A percentile compares a stretch with the other conserved stretches of the same genome.
These are phyloP conservation scores for Cotesia congregata DNA, from an alignment of 2,888 invertebrate species.

Conservation along the genomic window DNA sequence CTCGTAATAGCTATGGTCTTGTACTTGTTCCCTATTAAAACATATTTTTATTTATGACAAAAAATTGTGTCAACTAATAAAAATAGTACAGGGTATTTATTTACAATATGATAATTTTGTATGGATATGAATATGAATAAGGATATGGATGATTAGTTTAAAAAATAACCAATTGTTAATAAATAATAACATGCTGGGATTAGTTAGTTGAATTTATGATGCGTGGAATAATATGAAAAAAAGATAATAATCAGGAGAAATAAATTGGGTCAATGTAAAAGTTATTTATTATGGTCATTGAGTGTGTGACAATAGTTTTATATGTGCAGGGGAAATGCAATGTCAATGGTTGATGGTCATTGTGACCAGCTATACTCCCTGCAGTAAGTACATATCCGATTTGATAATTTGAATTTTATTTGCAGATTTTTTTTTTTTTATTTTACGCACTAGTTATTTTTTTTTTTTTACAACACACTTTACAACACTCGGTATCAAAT, in stretches of 20 bases:
- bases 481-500: neutral
- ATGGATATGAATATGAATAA: neutral
- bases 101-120: neutral
- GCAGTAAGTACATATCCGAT: slow-evolving; percentile 66
- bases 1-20: slow-evolving; percentile 37
- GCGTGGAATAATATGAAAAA: slow-evolving; percentile 1
- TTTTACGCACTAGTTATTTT: neutral
- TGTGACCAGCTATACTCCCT: slow-evolving; percentile 70
- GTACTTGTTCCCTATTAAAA: slow-evolving; percentile 51
- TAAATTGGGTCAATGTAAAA: slow-evolving; percentile 22
- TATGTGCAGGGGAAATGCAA: slow-evolving; percentile 71
- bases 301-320: slow-evolving; percentile 64
- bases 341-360: slow-evolving; percentile 69
- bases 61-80: neutral
- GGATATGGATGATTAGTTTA: neutral
- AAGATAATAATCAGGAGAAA: slow-evolving; percentile 4
- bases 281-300: slow-evolving; percentile 26
- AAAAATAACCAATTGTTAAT: neutral
- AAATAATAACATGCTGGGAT: neutral
- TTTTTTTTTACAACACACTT: slow-evolving; percentile 4
- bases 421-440: neutral
- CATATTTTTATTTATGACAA: neutral
- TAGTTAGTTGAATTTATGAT: neutral
- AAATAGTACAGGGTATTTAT: neutral
- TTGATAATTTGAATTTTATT: neutral